Evolutionary conservation across 2,113 vertebrate genomes (phyloP).

Genomic region (Oenanthe oenanthe): DNA sequence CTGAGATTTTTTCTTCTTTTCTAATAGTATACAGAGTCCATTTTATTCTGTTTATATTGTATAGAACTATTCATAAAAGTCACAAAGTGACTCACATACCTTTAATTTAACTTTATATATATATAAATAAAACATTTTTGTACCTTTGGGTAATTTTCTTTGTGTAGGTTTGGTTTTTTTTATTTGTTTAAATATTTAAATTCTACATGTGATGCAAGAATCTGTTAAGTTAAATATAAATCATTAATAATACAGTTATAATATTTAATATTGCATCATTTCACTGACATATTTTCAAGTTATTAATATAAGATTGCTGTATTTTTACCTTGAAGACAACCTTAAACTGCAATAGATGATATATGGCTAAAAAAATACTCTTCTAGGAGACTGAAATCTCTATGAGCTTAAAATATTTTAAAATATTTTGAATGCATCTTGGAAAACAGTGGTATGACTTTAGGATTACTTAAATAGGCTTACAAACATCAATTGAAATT

Average conservation of each 20-base stretch:
- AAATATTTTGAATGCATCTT: background rate
- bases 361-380: background rate
- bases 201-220: background rate
- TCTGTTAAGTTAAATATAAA: background rate
- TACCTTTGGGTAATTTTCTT: background rate
- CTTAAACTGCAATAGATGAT: background rate
- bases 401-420: background rate
- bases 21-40: background rate
- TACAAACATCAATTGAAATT: background rate
- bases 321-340: background rate
- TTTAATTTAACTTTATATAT: background rate
- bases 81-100: background rate
- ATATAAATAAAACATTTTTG: background rate
- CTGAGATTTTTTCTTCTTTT: background rate
- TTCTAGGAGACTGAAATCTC: background rate
- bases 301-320: background rate
- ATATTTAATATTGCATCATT: slow-evolving; percentile 6
- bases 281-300: background rate
- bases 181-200: background rate
- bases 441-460: background rate
- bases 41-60: background rate
- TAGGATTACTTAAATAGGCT: background rate
- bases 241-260: background rate
- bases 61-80: background rate
- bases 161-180: background rate